Evolutionary conservation across 2,797 vertebrate species (phyloP).

Genomic region (Caiman crocodilus): DNA sequence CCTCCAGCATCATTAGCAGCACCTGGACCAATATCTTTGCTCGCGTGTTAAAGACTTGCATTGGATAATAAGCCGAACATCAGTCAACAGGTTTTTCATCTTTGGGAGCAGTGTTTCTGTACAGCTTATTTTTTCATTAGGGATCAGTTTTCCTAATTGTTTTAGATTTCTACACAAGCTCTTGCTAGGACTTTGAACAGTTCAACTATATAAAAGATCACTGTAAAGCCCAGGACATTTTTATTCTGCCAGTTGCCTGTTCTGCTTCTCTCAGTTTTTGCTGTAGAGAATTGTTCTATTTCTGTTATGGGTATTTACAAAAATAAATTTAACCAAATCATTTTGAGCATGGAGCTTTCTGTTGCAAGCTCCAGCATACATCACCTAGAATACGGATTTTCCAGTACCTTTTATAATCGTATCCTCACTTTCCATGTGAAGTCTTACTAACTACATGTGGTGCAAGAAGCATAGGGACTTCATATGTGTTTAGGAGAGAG

Average conservation of each 20-base stretch:
- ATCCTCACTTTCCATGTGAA: not conserved
- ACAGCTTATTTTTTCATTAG: not conserved
- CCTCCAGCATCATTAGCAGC: conserved; percentile 17
- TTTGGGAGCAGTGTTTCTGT: not conserved
- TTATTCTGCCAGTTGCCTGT: not conserved
- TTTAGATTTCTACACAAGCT: not conserved
- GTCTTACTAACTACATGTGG: not conserved
- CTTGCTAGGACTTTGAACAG: not conserved
- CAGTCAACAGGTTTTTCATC: not conserved
- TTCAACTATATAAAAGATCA: not conserved
- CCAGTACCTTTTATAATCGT: not conserved
- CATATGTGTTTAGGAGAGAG: not conserved
- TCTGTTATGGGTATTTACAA: not conserved
- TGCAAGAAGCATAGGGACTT: not conserved
- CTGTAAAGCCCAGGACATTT: not conserved
- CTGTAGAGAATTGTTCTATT: not conserved
- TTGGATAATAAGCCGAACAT: not conserved
- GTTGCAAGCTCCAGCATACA: not conserved
- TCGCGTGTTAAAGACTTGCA: not conserved
- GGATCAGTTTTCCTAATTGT: not conserved
- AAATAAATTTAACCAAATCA: not conserved
- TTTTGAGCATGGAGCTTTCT: not conserved
- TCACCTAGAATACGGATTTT: not conserved
- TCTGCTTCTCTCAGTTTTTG: not conserved
- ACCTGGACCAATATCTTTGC: not conserved